phyloP scores from a whole-genome alignment of 2,797 vertebrate genomes.

The Lagocephalus sceleratus region DNA sequence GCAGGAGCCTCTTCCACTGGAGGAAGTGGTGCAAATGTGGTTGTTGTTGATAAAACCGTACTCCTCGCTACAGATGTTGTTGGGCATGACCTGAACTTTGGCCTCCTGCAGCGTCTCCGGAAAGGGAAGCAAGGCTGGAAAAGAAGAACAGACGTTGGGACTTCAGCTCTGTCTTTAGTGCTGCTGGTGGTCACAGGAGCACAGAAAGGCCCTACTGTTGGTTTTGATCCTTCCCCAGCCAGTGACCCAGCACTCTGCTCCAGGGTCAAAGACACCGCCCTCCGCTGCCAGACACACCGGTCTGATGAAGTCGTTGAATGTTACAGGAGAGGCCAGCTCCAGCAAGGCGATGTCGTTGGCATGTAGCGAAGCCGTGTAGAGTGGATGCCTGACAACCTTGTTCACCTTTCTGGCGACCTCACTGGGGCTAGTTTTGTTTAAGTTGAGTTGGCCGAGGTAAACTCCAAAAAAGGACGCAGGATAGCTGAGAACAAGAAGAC shows the following conservation, averaged over 20 bases:
- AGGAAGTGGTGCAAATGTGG: slow-evolving; percentile 65
- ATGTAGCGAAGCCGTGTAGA: too few relatives aligned
- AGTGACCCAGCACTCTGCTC: slow-evolving; percentile 48
- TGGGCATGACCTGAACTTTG: slow-evolving; percentile 53
- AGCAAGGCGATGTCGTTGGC: slow-evolving; percentile 3
- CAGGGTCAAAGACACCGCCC: not conserved
- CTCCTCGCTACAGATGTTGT: slow-evolving; percentile 3
- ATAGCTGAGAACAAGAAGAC: not conserved
- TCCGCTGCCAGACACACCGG: slow-evolving; percentile 42
- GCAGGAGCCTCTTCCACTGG: slow-evolving; percentile 63
- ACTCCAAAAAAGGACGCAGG: not conserved
- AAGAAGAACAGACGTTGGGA: not conserved
- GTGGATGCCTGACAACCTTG: not conserved
- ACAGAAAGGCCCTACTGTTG: slow-evolving; percentile 1
- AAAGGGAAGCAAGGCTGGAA: slow-evolving; percentile 1
- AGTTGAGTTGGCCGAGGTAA: not conserved
- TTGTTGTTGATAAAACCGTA: slow-evolving; percentile 42
- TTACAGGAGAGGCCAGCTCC: not conserved
- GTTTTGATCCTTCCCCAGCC: slow-evolving; percentile 32
- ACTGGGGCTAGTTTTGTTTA: not conserved
- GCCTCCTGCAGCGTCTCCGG: slow-evolving; percentile 63
- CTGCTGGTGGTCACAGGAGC: not conserved
- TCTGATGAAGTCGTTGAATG: slow-evolving; percentile 2
- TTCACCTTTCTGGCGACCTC: not conserved
- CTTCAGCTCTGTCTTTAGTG: not conserved